Evolutionary conservation across 2,113 vertebrate species (phyloP), one percentile per base, ranked within the genome.

Genomic region (Mellivora capensis): DNA sequence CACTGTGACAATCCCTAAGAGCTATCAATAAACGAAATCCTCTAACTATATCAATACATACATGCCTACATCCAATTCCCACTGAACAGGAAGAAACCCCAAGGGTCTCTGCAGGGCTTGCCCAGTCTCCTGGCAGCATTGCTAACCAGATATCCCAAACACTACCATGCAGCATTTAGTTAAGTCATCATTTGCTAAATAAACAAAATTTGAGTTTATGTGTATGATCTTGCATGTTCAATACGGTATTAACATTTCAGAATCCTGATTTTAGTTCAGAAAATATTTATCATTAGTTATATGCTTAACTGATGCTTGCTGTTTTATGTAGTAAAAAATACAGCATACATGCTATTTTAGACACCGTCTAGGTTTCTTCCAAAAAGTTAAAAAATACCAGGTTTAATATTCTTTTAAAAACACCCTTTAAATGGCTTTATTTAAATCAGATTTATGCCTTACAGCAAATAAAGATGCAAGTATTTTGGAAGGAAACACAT

Each of bases 341-440:
- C 1, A 86, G 6, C n/a, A 4, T 67, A 64, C 59, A 59, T 44
- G 27, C 17, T 85, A 69, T 71, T 76, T 72, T 57, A 89, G 61
- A 44, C 39, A n/a, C 14, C 49, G 31, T 61, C 81, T 87, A 39
- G 3, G 27, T 96, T 84, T 93, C 93, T 54, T 91, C 85, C 76
- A 69, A 74, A 18, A 79, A 7, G 39, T 90, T 67, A 39, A 67
- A 94, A 87, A 81, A 42, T n/a, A 80, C n/a, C 34, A 96, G 31
- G 34, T n/a, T 89, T 90, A 39, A 61, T 49, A 80, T 21, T 87
- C 59, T 87, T 77, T 71, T 47, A 57, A 89, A 82, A 81, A 67
- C 61, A 61, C 74, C 61, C 49, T 27, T 87, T 80, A 69, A 82
- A 74, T 52, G 20, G 31, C 42, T 62, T 87, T 92, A 15, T 62